Base-by-base conservation (phyloP, 2,888 invertebrate genomes). In the Stenichneumon culpator region DNA sequence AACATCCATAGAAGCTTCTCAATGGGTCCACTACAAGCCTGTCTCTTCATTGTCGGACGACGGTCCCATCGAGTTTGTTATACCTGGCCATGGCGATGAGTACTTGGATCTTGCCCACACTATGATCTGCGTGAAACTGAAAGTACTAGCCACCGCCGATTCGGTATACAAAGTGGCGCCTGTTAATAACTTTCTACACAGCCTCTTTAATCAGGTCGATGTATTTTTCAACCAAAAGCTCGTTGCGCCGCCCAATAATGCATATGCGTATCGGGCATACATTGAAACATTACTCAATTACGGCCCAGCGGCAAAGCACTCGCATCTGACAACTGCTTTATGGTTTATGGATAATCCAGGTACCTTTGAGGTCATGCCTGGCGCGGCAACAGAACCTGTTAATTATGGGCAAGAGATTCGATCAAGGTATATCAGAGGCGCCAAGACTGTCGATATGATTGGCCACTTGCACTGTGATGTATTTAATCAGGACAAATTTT, bases 41-140 rank as follows among this genome's bases (percentile, higher is more conserved):
- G n/a, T n/a, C n/a, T n/a, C n/a, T n/a, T n/a, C n/a, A n/a, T n/a
- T n/a, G n/a, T n/a, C n/a, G n/a, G n/a, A n/a, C n/a, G n/a, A n/a
- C n/a, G n/a, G n/a, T n/a, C n/a, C n/a, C n/a, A n/a, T n/a, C n/a
- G n/a, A n/a, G n/a, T n/a, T n/a, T n/a, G n/a, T n/a, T n/a, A n/a
- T n/a, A n/a, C n/a, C n/a, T n/a, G n/a, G n/a, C 0, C 72, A 83
- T 47, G 85, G 87, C n/a, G 89, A 89, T 16, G 89, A 89, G 70
- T 89, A 89, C 67, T 50, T 88, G 9, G 89, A 90, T 70, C 69
- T 88, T n/a, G 74, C 89, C 1, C 84, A 89, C 78, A 89, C 87
- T 9, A 70, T 86, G 78, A 22, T 88, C 16, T 65, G 36, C 36
- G 50, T 70, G n/a, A n/a, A 19, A n/a, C 28, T 47, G 4, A 63